Conservation (phyloP, 1,140 invertebrate genomes). For the Lepidurus packardi region DNA sequence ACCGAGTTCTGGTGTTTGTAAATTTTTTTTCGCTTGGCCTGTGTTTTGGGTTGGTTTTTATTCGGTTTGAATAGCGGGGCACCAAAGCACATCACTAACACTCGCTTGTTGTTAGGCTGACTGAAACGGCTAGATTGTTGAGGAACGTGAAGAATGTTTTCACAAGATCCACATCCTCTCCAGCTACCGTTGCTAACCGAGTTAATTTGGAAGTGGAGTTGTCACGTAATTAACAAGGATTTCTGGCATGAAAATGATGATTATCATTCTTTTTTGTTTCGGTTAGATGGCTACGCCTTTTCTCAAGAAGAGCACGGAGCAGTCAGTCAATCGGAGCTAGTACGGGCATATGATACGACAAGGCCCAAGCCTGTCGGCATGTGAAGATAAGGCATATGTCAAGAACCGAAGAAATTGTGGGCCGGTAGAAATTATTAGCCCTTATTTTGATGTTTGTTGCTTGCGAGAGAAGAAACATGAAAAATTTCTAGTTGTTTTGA, state of each 20-base stretch:
- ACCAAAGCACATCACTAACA: neutral
- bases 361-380: constrained; percentile 61
- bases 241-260: constrained; percentile 30
- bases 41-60: neutral
- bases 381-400: neutral
- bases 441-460: neutral
- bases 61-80: neutral
- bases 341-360: constrained; percentile 87
- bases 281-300: constrained; percentile 93
- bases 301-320: constrained; percentile 97
- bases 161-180: constrained; percentile 58
- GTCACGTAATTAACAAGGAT: constrained; percentile 69
- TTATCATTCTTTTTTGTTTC: constrained; percentile 35
- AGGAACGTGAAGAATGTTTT: constrained; percentile 88
- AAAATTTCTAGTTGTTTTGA: neutral
- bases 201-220: constrained; percentile 78
- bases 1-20: neutral
- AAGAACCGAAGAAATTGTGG: neutral
- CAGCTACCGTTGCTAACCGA: constrained; percentile 43
- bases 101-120: constrained; percentile 61
- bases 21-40: neutral
- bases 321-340: constrained; percentile 84
- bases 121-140: constrained; percentile 88
- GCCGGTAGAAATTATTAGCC: neutral
- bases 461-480: neutral